Conservation (phyloP, 2,113 vertebrate genomes). For the Alosa alosa region DNA sequence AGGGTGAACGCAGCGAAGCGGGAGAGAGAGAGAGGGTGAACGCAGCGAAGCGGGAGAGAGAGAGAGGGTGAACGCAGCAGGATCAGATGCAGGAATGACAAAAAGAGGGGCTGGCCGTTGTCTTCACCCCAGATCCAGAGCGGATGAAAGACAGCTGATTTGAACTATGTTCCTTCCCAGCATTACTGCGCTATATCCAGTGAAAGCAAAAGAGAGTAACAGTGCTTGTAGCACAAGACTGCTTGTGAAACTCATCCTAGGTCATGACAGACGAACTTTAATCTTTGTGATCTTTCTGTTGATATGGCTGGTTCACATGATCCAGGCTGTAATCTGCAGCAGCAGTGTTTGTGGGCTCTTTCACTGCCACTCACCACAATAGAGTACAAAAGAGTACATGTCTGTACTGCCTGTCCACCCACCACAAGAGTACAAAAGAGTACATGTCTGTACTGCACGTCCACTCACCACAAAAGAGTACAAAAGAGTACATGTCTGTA, state of each 20-base stretch:
- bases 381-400: no score
- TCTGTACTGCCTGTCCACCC: no score
- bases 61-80: background rate
- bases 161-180: background rate
- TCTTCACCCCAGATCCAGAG: constrained; percentile 5
- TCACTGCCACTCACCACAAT: no score
- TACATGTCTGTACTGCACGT: no score
- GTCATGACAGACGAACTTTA: background rate
- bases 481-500: no score
- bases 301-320: background rate
- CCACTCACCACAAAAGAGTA: no score
- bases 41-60: background rate
- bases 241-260: background rate
- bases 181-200: background rate
- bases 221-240: background rate
- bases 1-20: constrained; percentile 10
- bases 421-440: no score
- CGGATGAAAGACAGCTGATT: background rate
- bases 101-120: constrained; percentile 24
- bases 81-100: constrained; percentile 15
- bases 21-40: constrained; percentile 21
- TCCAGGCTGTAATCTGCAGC: background rate
- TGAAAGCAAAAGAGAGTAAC: background rate
- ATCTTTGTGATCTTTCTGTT: background rate
- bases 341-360: background rate